Evolutionary conservation across 1,140 invertebrate species (phyloP), one percentile per base, ranked within the genome.

Genomic region (Mylabris phalerata): DNA sequence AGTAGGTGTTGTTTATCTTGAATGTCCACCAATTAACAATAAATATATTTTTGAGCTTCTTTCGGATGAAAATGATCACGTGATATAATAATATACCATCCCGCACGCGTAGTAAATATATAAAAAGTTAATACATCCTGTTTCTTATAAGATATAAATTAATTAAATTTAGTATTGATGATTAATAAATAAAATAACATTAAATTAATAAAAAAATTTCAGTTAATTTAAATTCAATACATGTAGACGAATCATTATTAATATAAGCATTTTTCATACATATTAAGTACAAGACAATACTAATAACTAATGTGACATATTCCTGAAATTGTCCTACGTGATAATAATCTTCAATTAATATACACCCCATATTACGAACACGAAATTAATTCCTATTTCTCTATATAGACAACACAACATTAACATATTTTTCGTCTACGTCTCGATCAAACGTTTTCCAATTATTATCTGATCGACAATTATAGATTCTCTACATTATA

Each of bases 31-130:
- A 42, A 46, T 45, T 54, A 54, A 42, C 32, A 43, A 52, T 52
- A 52, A 45, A 54, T 6, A 46, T 45, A 7, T 38, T 48, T 54
- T 54, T 32, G 32, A 11, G 24, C 25, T 54, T 39, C 42, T 54
- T 24, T 45, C 19, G 51, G 42, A 54, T 54, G 42, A 54, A 54
- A 45, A 54, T 11, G 13, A n/a, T 54, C 51, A 54, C 51, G 38
- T 54, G 51, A 54, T 45, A 54, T 25, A 13, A 13, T 45, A 54
- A 54, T 54, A 54, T 27, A 11, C 51, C 38, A 54, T 45, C 51
- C 51, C 51, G 42, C 51, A 46, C 42, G 51, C 51, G 51, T 54
- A 54, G 26, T 54, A 45, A 27, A 54, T 45, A 54, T 54, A 54
- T 32, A 32, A 32, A 32, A 32, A 5, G 32, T 32, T 32, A 54